A percentile compares a stretch with the other conserved stretches of the same genome.
Conservation (phyloP, 1,140 invertebrate genomes). For the Trachymyrmex cornetzi region DNA sequence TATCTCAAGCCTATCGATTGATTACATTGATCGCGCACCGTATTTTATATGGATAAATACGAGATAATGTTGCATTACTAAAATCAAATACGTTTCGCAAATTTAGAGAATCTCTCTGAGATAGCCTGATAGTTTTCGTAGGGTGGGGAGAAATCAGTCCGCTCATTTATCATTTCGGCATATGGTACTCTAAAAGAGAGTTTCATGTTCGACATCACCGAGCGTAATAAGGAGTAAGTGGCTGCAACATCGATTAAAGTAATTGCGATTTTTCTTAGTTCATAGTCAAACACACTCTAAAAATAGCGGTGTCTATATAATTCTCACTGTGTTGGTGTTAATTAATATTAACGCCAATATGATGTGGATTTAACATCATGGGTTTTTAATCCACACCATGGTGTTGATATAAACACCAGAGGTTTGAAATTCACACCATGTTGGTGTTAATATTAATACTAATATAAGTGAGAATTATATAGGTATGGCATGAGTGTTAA, state of each 20-base stretch:
- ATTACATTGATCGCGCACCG: slow-evolving; percentile 13
- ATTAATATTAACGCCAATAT: no score
- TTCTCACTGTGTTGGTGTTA: no score
- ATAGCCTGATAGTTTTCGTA: not conserved
- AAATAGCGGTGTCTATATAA: no score
- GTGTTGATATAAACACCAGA: no score
- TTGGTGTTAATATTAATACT: no score
- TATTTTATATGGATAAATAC: not conserved
- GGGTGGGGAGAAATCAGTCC: slow-evolving; percentile 6
- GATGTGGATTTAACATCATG: no score
- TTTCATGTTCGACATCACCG: not conserved
- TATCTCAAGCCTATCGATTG: slow-evolving; percentile 1
- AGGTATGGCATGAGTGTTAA: no score
- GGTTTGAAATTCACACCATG: no score
- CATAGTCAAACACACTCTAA: no score
- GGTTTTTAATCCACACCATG: no score
- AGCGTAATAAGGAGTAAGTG: not conserved
- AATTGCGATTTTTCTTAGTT: not conserved
- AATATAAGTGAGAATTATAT: no score
- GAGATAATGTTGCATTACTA: not conserved
- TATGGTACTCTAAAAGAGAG: not conserved
- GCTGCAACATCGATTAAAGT: not conserved
- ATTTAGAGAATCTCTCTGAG: not conserved
- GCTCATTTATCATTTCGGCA: slow-evolving; percentile 23
- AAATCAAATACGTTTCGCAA: not conserved